Evolutionary conservation across 1,140 invertebrate genomes (phyloP), one percentile per base, ranked within the genome.

Genomic region (Drosophila repletoides): DNA sequence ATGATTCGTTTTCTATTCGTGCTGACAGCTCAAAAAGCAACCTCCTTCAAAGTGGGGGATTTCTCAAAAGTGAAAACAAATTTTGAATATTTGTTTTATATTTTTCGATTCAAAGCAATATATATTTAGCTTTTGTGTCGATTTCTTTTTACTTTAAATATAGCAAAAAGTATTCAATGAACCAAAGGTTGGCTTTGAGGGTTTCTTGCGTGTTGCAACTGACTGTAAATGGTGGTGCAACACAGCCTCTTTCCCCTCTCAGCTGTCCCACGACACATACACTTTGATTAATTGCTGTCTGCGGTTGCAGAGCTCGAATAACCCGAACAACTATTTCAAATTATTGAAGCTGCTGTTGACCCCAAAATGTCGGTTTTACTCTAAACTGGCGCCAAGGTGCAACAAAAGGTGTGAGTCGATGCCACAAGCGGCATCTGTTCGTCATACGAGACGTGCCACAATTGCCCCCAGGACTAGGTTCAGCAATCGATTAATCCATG

Each of bases 231-330:
- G 28, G 17, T 49, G 5, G 2, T 34, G 53, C 19, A 36, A 40
- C 31, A 12, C 12, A 43, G 34, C 7, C 31, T 6, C 15, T 2
- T 33, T 1, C 2, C 2, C 41, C 4, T 1, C 24, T 7, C 17
- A n/a, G n/a, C 2, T 24, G 3, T 5, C 9, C 6, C 38, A 9
- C 17, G 0, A 29, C 10, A 12, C 43, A 53, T 43, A 65, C 41
- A 58, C 24, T 52, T 72, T 72, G 70, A 72, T 72, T 72, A 72
- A 72, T 72, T 72, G 59, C 66, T 49, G 46, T 48, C 52, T 69
- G 65, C 21, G 59, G 66, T 33, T 53, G 52, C 49, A 41, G 26
- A 22, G 33, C 43, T 41, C 26, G 17, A 48, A 46, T 52, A 33
- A 26, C 21, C 28, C 17, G 12, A 21, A 38, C 31, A 59, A 52